Percentiles rank a stretch among this genome's conserved stretches.
These are phyloP conservation scores for Sebastolobus altivelis DNA, from an alignment of 2,797 vertebrate genomes.

Conservation along the genomic window DNA sequence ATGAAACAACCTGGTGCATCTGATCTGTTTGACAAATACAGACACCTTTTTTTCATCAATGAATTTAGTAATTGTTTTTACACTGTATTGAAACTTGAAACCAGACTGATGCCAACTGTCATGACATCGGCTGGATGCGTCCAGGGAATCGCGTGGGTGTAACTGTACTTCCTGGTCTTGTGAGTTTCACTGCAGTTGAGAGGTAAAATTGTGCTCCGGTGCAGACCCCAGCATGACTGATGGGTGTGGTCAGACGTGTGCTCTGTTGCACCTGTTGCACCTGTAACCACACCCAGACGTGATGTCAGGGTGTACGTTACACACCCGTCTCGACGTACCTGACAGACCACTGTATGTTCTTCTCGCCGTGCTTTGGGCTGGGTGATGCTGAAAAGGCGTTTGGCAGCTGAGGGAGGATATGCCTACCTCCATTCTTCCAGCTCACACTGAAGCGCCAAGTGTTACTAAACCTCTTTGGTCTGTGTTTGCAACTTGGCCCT, in stretches of 20 bases:
- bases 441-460: conserved; percentile 21
- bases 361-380: conserved; percentile 1
- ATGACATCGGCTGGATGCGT: neutral
- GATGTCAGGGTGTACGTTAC: neutral
- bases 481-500: conserved; percentile 20
- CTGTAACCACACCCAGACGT: neutral
- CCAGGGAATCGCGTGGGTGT: neutral
- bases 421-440: conserved; percentile 35
- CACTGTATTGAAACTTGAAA: neutral
- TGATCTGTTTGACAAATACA: neutral
- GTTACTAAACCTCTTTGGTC: conserved; percentile 32
- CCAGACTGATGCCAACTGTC: neutral
- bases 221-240: conserved; percentile 6
- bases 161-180: neutral
- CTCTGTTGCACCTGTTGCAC: conserved; percentile 4
- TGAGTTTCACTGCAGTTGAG: neutral
- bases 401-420: conserved; percentile 31
- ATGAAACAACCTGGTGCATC: too few species aligned
- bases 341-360: neutral
- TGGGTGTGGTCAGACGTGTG: conserved; percentile 2
- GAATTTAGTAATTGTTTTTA: neutral
- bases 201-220: neutral
- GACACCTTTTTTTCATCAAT: neutral
- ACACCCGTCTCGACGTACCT: conserved; percentile 18
- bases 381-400: conserved; percentile 26